These are phyloP conservation scores for Heliconius nattereri DNA, from an alignment of 1,140 invertebrate species.

Conservation along the genomic window DNA sequence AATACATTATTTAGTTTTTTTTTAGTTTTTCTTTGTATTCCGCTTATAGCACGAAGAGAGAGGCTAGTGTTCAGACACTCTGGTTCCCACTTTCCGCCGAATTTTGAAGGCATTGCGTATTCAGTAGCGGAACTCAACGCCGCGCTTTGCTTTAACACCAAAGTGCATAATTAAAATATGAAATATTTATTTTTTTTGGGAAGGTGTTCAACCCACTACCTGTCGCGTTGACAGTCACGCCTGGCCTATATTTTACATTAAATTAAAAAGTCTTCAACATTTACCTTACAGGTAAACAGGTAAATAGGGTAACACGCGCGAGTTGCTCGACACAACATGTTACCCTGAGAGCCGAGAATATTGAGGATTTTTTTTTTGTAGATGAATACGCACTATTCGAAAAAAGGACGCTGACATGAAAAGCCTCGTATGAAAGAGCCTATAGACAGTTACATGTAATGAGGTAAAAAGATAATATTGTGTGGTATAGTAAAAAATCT, in stretches of 20 bases:
- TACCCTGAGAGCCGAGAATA: not conserved
- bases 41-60: too few relatives aligned
- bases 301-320: not conserved
- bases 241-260: not conserved
- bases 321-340: constrained; percentile 19
- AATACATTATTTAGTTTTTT: too few relatives aligned
- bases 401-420: constrained; percentile 21
- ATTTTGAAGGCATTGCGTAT: too few relatives aligned
- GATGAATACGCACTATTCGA: constrained; percentile 28
- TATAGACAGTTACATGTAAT: constrained; percentile 18
- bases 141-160: too few relatives aligned
- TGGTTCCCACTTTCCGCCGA: too few relatives aligned
- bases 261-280: not conserved
- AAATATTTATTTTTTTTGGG: too few relatives aligned
- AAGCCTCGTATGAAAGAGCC: constrained; percentile 21
- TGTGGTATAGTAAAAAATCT: constrained; percentile 2
- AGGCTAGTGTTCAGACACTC: too few relatives aligned
- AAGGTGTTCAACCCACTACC: too few relatives aligned
- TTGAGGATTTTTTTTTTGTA: constrained; percentile 23
- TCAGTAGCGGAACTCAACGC: too few relatives aligned
- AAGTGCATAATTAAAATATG: too few relatives aligned
- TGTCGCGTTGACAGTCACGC: too few relatives aligned
- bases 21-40: too few relatives aligned
- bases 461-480: constrained; percentile 19
- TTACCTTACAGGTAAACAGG: not conserved